Evolutionary conservation across 2,797 vertebrate species (phyloP).

Genomic region (Gymnoscopelus braueri): DNA sequence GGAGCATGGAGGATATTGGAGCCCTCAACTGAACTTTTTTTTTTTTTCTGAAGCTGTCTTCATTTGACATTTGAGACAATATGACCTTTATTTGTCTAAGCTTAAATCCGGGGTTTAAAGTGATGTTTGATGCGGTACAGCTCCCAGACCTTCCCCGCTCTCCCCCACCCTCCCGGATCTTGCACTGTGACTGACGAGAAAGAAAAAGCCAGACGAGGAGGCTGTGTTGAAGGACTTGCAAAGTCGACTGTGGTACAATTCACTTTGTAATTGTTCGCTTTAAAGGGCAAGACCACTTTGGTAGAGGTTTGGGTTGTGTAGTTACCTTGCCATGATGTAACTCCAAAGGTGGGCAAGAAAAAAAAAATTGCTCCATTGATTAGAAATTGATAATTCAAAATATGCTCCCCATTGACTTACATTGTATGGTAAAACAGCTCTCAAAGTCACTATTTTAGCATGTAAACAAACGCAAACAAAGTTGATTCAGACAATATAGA

Average conservation of each 20-base stretch:
- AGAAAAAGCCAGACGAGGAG: conserved; percentile 59
- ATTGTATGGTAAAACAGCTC: too few species aligned
- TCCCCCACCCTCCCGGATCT: conserved; percentile 62
- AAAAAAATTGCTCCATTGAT: too few species aligned
- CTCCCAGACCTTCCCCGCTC: conserved; percentile 28
- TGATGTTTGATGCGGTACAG: conserved; percentile 63
- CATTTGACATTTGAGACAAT: conserved; percentile 73
- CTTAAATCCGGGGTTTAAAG: conserved; percentile 79
- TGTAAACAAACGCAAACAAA: too few species aligned
- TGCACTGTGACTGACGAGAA: conserved; percentile 77
- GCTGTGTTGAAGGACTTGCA: conserved; percentile 66
- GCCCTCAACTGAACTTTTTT: conserved; percentile 87
- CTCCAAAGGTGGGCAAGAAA: too few species aligned
- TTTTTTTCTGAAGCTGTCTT: conserved; percentile 63
- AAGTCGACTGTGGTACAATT: conserved; percentile 70
- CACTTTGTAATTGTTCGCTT: conserved; percentile 75
- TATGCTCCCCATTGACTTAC: too few species aligned
- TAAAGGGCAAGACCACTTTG: too few species aligned
- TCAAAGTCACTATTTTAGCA: too few species aligned
- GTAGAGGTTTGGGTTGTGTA: too few species aligned
- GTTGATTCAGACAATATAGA: too few species aligned
- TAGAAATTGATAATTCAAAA: too few species aligned
- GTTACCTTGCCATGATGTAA: too few species aligned
- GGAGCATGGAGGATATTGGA: conserved; percentile 91
- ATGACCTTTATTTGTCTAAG: conserved; percentile 71